Conservation (phyloP, 35 echinoderm and acorn worm genomes). For the Ophiothrix spiculata region DNA sequence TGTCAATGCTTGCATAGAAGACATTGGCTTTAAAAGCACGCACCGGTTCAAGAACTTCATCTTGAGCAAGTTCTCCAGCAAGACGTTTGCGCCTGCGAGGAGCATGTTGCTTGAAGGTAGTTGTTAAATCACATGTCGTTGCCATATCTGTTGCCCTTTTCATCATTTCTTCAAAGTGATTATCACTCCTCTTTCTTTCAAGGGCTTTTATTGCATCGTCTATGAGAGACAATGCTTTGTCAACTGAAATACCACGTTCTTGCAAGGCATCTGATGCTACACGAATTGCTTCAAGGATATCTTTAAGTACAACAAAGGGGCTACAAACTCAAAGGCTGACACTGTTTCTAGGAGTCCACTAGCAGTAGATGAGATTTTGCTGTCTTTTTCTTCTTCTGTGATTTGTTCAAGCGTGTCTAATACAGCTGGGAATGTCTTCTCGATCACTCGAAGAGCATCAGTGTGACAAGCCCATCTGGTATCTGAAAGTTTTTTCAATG, state of each 20-base stretch:
- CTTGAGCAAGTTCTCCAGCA: neutral
- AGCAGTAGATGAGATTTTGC: conserved; percentile 2
- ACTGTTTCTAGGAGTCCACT: neutral
- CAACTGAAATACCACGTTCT: neutral
- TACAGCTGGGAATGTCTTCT: conserved; percentile 21
- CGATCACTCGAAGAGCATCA: conserved; percentile 9
- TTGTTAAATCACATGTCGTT: neutral
- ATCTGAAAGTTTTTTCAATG: conserved; percentile 2
- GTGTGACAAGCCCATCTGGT: conserved; percentile 29
- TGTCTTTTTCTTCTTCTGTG: conserved; percentile 3
- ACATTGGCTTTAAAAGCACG: neutral
- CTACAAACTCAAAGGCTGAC: neutral
- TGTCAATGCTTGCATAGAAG: neutral
- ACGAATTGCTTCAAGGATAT: neutral
- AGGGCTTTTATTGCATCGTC: neutral
- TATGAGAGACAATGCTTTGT: neutral
- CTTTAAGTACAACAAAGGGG: neutral
- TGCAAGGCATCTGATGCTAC: neutral
- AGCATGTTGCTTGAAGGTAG: neutral
- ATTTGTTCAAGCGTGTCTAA: conserved; percentile 6
- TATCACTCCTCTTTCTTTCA: neutral
- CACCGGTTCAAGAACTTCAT: neutral
- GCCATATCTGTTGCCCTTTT: neutral
- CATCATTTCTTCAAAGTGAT: neutral
- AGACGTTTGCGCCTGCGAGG: neutral